These are phyloP conservation scores for Chelon auratus DNA, from an alignment of 2,797 vertebrate species.

Conservation along the genomic window DNA sequence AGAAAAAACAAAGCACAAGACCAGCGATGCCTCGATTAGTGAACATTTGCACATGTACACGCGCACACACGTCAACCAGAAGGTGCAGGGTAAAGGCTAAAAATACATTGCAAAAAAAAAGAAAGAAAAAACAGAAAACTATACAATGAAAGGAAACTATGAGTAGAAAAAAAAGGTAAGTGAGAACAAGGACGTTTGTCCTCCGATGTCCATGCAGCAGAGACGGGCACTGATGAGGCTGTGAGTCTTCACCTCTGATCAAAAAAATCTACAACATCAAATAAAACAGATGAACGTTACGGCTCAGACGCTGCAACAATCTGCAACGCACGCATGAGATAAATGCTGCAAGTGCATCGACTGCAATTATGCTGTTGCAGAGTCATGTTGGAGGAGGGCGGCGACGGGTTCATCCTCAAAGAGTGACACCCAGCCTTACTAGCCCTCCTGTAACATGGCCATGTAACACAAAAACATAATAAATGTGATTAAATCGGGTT, in stretches of 20 bases:
- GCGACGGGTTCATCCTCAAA: neutral
- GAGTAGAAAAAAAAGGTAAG: slow-evolving; percentile 26
- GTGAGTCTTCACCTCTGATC: slow-evolving; percentile 32
- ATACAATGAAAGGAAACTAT: slow-evolving; percentile 4
- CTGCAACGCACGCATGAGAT: no score
- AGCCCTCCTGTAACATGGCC: slow-evolving; percentile 49
- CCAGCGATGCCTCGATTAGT: slow-evolving; percentile 18
- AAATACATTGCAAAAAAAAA: slow-evolving; percentile 9
- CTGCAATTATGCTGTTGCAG: slow-evolving; percentile 17
- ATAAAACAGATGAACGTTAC: slow-evolving; percentile 9
- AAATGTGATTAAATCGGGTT: slow-evolving; percentile 26
- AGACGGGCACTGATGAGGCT: slow-evolving; percentile 45
- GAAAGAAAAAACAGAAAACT: neutral
- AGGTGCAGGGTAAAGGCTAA: slow-evolving; percentile 44
- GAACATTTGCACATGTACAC: slow-evolving; percentile 18
- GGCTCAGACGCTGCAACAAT: slow-evolving; percentile 10
- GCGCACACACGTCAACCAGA: slow-evolving; percentile 43
- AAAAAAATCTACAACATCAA: slow-evolving; percentile 6
- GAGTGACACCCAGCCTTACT: neutral
- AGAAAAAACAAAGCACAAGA: slow-evolving; percentile 59
- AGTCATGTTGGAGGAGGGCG: slow-evolving; percentile 56
- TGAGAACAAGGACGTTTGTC: slow-evolving; percentile 34
- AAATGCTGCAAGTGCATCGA: slow-evolving; percentile 28
- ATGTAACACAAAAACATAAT: slow-evolving; percentile 23
- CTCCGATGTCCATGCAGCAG: slow-evolving; percentile 70